Percentiles rank a stretch among this genome's conserved stretches.
Conservation (phyloP, 2,888 invertebrate species). For the Seladonia tumulorum region DNA sequence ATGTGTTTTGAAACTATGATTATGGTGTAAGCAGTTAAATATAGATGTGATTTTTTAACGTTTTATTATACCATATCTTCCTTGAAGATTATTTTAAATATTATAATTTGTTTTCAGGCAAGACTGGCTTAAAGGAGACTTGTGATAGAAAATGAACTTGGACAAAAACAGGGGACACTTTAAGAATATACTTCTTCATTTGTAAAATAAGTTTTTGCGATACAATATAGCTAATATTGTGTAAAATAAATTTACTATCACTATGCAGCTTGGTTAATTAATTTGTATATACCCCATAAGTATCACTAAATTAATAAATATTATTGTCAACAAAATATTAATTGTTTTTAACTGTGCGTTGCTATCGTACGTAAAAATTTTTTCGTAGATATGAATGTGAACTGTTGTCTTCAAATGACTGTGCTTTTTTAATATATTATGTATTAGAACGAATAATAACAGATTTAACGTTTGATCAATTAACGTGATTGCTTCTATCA, state of each 20-base stretch:
- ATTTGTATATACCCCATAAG: neutral
- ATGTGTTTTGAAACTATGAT: too few species aligned
- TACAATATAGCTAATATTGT: neutral
- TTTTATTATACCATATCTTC: neutral
- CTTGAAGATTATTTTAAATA: neutral
- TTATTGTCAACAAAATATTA: too few species aligned
- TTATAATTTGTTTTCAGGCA: constrained; percentile 40
- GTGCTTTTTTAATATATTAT: too few species aligned
- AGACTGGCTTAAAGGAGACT: constrained; percentile 30
- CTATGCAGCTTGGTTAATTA: neutral
- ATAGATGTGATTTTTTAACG: neutral
- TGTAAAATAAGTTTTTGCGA: neutral
- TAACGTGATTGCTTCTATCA: too few species aligned
- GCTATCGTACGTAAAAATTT: too few species aligned
- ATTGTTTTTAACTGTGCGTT: too few species aligned
- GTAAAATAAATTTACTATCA: neutral
- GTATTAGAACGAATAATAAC: too few species aligned
- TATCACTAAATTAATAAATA: too few species aligned
- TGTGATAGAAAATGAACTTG: neutral
- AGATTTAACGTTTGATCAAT: too few species aligned
- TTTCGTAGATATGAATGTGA: too few species aligned
- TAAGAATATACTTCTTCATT: neutral
- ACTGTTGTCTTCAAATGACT: too few species aligned
- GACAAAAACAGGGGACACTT: neutral
- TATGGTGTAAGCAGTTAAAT: too few species aligned